Percentiles rank a stretch among this genome's conserved stretches.
phyloP scores from a whole-genome alignment of 2,113 vertebrate genomes.

The Alethe diademata region DNA sequence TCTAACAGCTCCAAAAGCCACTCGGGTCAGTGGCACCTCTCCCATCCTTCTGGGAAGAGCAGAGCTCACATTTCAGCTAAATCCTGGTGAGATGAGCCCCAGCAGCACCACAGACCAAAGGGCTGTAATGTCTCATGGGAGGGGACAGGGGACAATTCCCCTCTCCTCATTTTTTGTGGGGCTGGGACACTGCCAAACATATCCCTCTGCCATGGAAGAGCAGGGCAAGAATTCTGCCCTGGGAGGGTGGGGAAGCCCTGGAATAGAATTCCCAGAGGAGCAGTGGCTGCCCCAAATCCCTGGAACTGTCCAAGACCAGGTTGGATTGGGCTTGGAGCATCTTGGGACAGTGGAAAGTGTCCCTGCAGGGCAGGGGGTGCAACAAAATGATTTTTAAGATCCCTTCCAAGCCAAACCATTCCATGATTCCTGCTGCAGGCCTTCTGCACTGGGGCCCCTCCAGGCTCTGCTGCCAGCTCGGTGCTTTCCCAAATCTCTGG shows the following conservation, averaged over 20 bases:
- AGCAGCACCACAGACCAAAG: background rate
- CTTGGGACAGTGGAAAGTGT: background rate
- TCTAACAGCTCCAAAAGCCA: background rate
- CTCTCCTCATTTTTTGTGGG: background rate
- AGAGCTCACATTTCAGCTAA: background rate
- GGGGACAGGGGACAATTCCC: background rate
- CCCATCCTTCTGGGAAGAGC: background rate
- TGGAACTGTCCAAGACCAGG: background rate
- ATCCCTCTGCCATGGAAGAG: background rate
- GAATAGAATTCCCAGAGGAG: background rate
- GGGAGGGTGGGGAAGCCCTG: rapidly evolving
- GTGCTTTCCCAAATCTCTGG: background rate
- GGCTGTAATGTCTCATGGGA: background rate
- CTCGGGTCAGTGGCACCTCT: background rate
- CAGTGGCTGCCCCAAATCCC: background rate
- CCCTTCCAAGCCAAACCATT: background rate
- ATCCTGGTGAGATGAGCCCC: background rate
- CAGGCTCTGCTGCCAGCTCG: background rate
- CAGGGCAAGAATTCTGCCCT: rapidly evolving
- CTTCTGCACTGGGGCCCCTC: background rate
- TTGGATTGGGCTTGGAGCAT: rapidly evolving
- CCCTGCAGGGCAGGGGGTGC: background rate
- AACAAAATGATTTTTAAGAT: rapidly evolving
- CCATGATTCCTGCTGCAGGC: background rate
- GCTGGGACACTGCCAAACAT: background rate